Evolutionary conservation across 2,888 invertebrate genomes (phyloP), one percentile per base, ranked within the genome.

Genomic region (Beris morrisii): DNA sequence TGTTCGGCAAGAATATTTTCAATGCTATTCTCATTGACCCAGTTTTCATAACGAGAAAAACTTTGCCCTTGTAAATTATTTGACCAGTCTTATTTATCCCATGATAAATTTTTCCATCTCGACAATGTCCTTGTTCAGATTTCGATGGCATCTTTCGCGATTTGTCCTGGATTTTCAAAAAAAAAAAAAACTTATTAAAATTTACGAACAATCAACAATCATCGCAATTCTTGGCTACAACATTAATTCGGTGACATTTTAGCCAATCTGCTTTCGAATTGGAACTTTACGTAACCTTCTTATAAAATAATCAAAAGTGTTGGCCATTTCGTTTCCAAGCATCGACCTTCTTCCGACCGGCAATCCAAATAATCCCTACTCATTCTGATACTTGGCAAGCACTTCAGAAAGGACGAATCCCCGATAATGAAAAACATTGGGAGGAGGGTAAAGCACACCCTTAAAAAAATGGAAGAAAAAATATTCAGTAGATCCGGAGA

Each of bases 181-280:
- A 5, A 32, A 5, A 5, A 32, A 32, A 7, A 32, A 32, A 7
- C 32, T 32, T 7, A 5, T 7, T 4, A 32, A 7, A 32, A 32
- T 5, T 32, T 32, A n/a, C n/a, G n/a, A n/a, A n/a, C 32, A 32
- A 38, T 7, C 9, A 9, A 38, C 9, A 38, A 7, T 38, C 38
- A 38, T 38, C 38, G 3, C 7, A 38, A 7, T 5, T 7, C 38
- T 1, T 38, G 9, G 7, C 38, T 38, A 38, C 38, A 38, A 38
- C 38, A 38, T 4, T 57, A 57, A 57, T 57, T 13, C 28, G 45
- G 22, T 22, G 22, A 22, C 22, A 22, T 22, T 22, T 22, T 22
- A 22, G 45, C 45, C 57, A 57, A 57, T 57, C 57, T 45, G 45
- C 57, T 22, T 45, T 28, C n/a, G 22, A 59, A 59, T 59, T 46